Evolutionary conservation across 2,797 vertebrate species (phyloP), one percentile per base, ranked within the genome.

Genomic region (Enteromius fasciolatus): DNA sequence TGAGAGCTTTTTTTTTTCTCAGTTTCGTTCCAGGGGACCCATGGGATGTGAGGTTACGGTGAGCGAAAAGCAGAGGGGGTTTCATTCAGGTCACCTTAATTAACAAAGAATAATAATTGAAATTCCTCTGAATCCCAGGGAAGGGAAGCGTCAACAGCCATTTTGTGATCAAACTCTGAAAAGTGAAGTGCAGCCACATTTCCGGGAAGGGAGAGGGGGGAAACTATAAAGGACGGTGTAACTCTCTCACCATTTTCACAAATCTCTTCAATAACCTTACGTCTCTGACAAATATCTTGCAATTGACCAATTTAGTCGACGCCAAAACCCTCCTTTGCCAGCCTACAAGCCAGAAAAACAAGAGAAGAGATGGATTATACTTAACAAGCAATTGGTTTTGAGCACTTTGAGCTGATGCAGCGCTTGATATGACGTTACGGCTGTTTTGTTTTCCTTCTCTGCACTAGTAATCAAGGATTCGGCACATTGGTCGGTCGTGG

Each of bases 161-260:
- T 90, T 83, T 81, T 83, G 87, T 87, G 87, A 81, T 88, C 84
- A 86, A 78, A 81, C 84, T 85, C 72, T 69, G 44, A 81, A 72
- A 83, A 59, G 68, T 70, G 73, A 75, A 85, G 81, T 87, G 86
- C 87, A 87, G 87, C 87, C 86, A 79, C 86, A 88, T 87, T 82
- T 87, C 82, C 82, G 82, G 67, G 80, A 77, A 83, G 74, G 81
- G 81, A 77, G 54, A 50, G 20, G 81, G 76, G 52, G 80, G 50
- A 52, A n/a, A 46, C 86, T 83, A 78, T 76, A 31, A 82, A 88
- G 78, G 83, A 82, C 54, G 69, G 83, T 63, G 64, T 80, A 86
- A 87, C 92, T 91, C 88, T 89, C 94, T 95, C 94, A 95, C 94
- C 94, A 95, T 95, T 87, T 90, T 94, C 92, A 92, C 92, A 86